These are phyloP conservation scores for Ectemnius lituratus DNA, from an alignment of 2,888 invertebrate genomes.

Conservation along the genomic window DNA sequence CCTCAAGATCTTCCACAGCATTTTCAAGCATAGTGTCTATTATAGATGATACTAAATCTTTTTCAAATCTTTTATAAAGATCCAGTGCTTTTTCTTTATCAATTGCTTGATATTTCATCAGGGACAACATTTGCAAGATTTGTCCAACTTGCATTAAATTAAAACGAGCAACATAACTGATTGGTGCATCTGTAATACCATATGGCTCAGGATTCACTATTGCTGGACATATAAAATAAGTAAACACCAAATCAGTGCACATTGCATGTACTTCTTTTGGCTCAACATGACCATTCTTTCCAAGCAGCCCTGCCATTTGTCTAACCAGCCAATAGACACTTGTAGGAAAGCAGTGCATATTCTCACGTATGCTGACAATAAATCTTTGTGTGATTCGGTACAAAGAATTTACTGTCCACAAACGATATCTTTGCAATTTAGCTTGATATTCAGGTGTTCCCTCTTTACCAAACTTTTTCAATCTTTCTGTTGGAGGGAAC, in stretches of 20 bases:
- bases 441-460: conserved; percentile 85
- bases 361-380: conserved; percentile 88
- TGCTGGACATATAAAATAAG: conserved; percentile 96
- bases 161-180: conserved; percentile 93
- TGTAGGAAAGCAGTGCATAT: conserved; percentile 94
- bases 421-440: conserved; percentile 88
- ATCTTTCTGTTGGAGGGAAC: conserved; percentile 79
- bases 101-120: conserved; percentile 90
- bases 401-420: conserved; percentile 88
- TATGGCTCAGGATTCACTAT: conserved; percentile 97
- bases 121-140: conserved; percentile 93
- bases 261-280: conserved; percentile 84
- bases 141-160: conserved; percentile 95
- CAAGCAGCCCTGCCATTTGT: conserved; percentile 87
- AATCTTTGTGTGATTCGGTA: conserved; percentile 89
- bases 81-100: conserved; percentile 84
- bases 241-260: conserved; percentile 95
- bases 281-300: conserved; percentile 81
- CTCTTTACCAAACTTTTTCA: conserved; percentile 88
- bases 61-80: conserved; percentile 89
- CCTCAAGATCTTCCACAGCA: conserved; percentile 74
- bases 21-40: conserved; percentile 85
- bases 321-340: conserved; percentile 94
- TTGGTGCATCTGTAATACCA: conserved; percentile 95
- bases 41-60: conserved; percentile 87